Percentiles rank a stretch among this genome's conserved stretches.
These are phyloP conservation scores for Ailurus styani DNA, from an alignment of 2,113 vertebrate species.

Conservation along the genomic window DNA sequence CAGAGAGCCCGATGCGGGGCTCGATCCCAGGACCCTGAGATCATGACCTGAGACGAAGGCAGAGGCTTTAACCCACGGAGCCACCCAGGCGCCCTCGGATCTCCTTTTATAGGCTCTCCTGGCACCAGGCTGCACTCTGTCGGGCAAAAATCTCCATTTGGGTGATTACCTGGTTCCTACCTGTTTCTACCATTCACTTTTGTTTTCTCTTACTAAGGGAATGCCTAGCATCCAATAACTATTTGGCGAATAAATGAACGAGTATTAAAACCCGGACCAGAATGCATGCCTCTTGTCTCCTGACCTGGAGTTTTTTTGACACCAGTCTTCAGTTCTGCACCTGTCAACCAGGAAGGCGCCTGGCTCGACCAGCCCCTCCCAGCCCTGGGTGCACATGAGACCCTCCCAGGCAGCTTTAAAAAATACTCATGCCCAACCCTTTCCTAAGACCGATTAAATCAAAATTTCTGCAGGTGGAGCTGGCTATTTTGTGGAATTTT, in stretches of 20 bases:
- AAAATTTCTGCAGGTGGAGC: background rate
- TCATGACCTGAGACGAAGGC: no score
- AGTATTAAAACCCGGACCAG: background rate
- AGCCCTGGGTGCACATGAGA: background rate
- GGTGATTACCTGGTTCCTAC: background rate
- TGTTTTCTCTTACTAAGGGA: background rate
- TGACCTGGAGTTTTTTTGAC: background rate
- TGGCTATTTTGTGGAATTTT: background rate
- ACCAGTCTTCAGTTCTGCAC: background rate
- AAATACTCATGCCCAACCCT: background rate
- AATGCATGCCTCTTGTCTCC: background rate
- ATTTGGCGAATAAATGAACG: background rate
- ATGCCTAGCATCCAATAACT: background rate
- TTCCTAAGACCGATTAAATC: background rate
- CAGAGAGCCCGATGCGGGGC: no score
- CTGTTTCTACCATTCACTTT: background rate
- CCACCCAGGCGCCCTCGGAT: no score
- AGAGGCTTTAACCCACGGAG: no score
- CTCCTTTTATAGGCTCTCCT: background rate
- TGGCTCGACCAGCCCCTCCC: rapidly evolving
- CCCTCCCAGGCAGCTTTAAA: background rate
- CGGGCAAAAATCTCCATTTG: background rate
- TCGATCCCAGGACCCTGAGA: no score
- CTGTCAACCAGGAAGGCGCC: no score
- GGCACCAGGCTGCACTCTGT: background rate